These are phyloP conservation scores for Orthonevra nobilis DNA, from an alignment of 2,888 invertebrate genomes.

Conservation along the genomic window DNA sequence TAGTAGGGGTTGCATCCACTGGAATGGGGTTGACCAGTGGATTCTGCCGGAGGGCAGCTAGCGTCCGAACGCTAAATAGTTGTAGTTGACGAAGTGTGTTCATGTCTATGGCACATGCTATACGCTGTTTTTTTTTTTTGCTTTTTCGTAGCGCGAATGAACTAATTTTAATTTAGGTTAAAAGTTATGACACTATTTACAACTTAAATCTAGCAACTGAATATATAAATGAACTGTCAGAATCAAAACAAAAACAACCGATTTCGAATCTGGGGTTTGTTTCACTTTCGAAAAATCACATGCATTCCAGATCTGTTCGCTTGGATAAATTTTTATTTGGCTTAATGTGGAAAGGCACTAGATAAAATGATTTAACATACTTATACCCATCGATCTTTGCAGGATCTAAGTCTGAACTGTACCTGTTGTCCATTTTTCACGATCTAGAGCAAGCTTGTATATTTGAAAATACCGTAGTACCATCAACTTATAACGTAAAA, in stretches of 20 bases:
- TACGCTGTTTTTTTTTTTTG: background rate
- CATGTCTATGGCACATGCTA: conserved; percentile 54
- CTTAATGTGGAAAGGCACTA: too few relatives aligned
- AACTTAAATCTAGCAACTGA: background rate
- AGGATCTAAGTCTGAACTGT: too few relatives aligned
- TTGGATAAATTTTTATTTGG: too few relatives aligned
- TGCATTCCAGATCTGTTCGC: background rate
- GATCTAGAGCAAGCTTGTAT: too few relatives aligned
- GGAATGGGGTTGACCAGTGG: conserved; percentile 19
- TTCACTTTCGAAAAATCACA: background rate
- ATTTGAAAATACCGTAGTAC: too few relatives aligned
- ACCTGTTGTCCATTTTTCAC: too few relatives aligned
- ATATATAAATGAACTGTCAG: background rate
- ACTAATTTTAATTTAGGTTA: background rate
- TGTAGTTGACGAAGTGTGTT: conserved; percentile 56
- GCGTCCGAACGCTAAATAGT: conserved; percentile 55
- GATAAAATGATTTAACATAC: too few relatives aligned
- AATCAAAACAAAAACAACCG: too few relatives aligned
- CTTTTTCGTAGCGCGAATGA: too few relatives aligned
- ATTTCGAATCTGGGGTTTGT: background rate
- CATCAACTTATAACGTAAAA: too few relatives aligned
- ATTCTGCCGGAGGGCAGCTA: conserved; percentile 59
- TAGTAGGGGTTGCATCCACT: conserved; percentile 31
- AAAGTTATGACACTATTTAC: conserved; percentile 13
- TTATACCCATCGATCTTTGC: too few relatives aligned